A percentile compares a stretch with the other conserved stretches of the same genome.
Conservation (phyloP, 2,888 invertebrate species). For the Exephanes ischioxanthus region DNA sequence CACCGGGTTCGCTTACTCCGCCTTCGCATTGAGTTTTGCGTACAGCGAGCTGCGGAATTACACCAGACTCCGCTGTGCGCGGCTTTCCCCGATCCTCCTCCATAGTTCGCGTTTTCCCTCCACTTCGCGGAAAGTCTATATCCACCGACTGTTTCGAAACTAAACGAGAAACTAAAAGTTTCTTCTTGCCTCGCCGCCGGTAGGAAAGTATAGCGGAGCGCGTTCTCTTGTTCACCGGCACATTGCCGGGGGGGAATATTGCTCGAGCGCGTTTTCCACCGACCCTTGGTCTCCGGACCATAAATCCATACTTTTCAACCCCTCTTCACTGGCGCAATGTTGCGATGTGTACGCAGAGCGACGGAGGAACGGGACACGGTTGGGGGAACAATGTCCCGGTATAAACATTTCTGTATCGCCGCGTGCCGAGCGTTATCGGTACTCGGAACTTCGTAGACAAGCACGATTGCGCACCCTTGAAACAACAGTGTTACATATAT, state of each 20-base stretch:
- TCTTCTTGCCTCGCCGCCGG: neutral
- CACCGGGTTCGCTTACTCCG: slow-evolving; percentile 38
- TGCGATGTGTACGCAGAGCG: slow-evolving; percentile 6
- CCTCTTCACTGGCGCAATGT: slow-evolving; percentile 9
- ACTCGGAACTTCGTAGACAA: neutral
- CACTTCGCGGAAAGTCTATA: slow-evolving; percentile 9
- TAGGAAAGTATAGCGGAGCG: neutral
- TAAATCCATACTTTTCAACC: slow-evolving; percentile 53
- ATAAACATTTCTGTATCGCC: slow-evolving; percentile 17
- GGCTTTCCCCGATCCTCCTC: slow-evolving; percentile 26
- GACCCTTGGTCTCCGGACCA: slow-evolving; percentile 31
- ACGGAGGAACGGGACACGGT: neutral
- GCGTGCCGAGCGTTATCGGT: neutral
- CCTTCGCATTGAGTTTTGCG: slow-evolving; percentile 1
- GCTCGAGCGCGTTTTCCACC: slow-evolving; percentile 35
- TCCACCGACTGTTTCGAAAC: slow-evolving; percentile 56
- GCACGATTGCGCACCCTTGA: too few species aligned
- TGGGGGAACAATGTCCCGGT: neutral
- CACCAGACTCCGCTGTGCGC: neutral
- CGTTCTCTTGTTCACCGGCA: slow-evolving; percentile 29
- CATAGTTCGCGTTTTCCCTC: slow-evolving; percentile 19
- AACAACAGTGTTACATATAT: too few species aligned
- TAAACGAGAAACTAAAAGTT: slow-evolving; percentile 50
- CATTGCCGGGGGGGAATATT: slow-evolving; percentile 46
- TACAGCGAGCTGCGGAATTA: slow-evolving; percentile 13